Conservation (phyloP, 1,140 invertebrate species). For the Acyrthosiphon pisum region DNA sequence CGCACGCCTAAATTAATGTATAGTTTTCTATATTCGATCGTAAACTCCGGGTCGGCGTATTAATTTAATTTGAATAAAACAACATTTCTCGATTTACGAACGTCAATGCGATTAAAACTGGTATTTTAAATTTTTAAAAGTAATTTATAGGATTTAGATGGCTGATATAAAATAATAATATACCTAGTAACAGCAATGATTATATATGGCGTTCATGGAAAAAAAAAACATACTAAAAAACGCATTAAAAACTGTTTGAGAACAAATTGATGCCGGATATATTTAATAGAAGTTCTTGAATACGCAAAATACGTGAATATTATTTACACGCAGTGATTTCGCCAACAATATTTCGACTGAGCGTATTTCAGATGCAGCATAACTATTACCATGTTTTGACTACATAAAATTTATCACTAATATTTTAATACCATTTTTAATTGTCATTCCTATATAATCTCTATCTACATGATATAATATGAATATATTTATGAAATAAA, state of each 20-base stretch:
- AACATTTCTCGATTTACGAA: slow-evolving; percentile 48
- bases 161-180: slow-evolving; percentile 31
- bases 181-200: not conserved
- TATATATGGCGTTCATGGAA: not conserved
- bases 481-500: too few relatives aligned
- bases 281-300: not conserved
- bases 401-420: not conserved
- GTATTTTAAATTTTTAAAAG: slow-evolving; percentile 20
- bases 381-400: not conserved
- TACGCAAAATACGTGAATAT: not conserved
- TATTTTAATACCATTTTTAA: not conserved
- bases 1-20: not conserved
- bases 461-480: not conserved
- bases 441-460: not conserved
- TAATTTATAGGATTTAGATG: slow-evolving; percentile 26
- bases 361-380: not conserved
- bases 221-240: not conserved
- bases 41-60: not conserved
- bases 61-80: slow-evolving; percentile 48
- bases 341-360: not conserved
- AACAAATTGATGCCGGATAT: not conserved
- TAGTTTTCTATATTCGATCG: slow-evolving; percentile 5
- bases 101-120: slow-evolving; percentile 43
- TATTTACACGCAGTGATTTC: not conserved
- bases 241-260: not conserved